Percentiles rank a stretch among this genome's conserved stretches.
Evolutionary conservation across 2,797 vertebrate species (phyloP).

Genomic region (Halcyon chelicuti): DNA sequence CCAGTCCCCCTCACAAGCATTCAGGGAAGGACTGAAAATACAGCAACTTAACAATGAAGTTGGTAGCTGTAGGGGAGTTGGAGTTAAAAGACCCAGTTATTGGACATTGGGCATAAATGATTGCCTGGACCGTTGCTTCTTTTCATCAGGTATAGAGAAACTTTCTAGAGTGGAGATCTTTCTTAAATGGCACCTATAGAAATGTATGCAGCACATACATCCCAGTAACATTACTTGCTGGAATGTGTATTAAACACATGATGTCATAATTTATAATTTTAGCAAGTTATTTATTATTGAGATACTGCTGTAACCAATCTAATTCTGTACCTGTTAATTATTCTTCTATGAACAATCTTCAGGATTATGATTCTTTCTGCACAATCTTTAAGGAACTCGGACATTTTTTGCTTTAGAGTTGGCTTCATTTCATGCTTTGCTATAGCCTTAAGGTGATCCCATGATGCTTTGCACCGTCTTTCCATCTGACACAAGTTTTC

Average conservation of each 20-base stretch:
- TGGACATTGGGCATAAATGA: background rate
- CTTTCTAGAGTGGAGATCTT: background rate
- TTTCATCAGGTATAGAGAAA: background rate
- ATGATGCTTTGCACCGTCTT: conserved; percentile 95
- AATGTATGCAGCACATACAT: background rate
- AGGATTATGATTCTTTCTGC: conserved; percentile 96
- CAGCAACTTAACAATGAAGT: background rate
- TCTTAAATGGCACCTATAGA: background rate
- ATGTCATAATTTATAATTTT: background rate
- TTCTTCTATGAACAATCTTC: conserved; percentile 94
- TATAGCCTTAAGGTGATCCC: conserved; percentile 98
- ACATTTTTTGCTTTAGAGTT: conserved; percentile 94
- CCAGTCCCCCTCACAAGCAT: background rate
- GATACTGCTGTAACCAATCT: background rate
- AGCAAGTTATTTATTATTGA: background rate
- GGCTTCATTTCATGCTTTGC: conserved; percentile 97
- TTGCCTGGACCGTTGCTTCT: background rate
- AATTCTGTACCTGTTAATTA: conserved; percentile 90
- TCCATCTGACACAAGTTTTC: conserved; percentile 97
- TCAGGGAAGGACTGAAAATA: background rate
- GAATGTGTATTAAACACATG: background rate
- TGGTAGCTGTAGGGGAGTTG: background rate
- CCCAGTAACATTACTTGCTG: background rate
- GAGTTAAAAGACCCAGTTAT: background rate
- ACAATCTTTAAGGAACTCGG: conserved; percentile 96